A percentile compares a stretch with the other conserved stretches of the same genome.
Evolutionary conservation across 2,113 vertebrate genomes (phyloP).

Genomic region (Cololabis saira): DNA sequence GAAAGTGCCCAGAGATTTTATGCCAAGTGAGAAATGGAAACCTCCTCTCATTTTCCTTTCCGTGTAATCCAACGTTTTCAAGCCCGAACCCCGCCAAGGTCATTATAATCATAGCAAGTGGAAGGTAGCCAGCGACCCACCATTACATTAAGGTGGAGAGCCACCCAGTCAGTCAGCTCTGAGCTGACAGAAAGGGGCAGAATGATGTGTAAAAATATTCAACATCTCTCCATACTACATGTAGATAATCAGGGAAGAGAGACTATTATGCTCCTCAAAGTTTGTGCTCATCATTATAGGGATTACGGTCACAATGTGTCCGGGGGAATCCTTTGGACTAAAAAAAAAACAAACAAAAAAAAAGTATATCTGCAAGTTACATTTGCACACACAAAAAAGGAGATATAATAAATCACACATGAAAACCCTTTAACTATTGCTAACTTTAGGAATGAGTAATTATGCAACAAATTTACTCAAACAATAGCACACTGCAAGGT

Average conservation of each 20-base stretch:
- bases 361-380: neutral
- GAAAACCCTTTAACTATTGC: constrained; percentile 17
- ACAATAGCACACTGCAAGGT: constrained; percentile 73
- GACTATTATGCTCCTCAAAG: constrained; percentile 18
- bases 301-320: neutral
- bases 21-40: constrained; percentile 87
- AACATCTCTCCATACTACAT: constrained; percentile 67
- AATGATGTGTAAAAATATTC: constrained; percentile 59
- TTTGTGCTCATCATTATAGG: constrained; percentile 21
- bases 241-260: constrained; percentile 42
- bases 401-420: neutral
- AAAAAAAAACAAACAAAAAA: neutral
- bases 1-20: constrained; percentile 78
- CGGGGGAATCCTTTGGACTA: neutral
- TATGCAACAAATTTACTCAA: constrained; percentile 58
- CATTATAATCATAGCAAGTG: constrained; percentile 85
- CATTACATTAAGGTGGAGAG: constrained; percentile 79
- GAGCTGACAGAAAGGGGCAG: constrained; percentile 43
- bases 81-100: constrained; percentile 83
- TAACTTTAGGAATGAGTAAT: constrained; percentile 45
- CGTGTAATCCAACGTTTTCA: constrained; percentile 86
- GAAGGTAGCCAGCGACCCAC: constrained; percentile 81
- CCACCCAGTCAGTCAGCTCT: constrained; percentile 68
- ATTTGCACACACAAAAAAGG: neutral
- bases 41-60: constrained; percentile 83